Evolutionary conservation across 2,113 vertebrate genomes (phyloP).

Genomic region (Rhadina sibilatrix): DNA sequence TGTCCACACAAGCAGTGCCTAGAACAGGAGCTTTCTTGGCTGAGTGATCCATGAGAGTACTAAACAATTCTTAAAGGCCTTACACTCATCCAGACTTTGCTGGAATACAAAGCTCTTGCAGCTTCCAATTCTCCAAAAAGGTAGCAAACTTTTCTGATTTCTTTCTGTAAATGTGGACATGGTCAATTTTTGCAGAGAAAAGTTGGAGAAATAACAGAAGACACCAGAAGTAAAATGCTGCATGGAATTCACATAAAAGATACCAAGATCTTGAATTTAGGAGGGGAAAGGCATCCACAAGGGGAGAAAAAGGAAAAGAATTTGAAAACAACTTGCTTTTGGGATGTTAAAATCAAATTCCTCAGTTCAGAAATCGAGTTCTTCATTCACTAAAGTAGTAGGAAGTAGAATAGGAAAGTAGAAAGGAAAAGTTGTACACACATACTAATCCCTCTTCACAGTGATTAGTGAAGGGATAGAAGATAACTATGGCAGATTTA

Average conservation of each 20-base stretch:
- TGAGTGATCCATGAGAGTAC: not conserved
- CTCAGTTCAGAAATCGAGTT: not conserved
- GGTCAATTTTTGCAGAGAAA: not conserved
- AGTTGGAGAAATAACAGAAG: not conserved
- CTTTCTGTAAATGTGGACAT: not conserved
- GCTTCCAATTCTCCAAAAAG: not conserved
- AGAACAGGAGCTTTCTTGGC: not conserved
- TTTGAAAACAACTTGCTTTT: not conserved
- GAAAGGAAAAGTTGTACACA: not conserved
- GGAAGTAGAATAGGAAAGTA: not conserved
- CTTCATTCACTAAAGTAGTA: not conserved
- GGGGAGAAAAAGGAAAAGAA: not conserved
- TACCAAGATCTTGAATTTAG: not conserved
- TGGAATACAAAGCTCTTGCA: not conserved
- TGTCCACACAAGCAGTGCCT: not conserved
- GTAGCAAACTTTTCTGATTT: not conserved
- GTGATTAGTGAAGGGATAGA: not conserved
- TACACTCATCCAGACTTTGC: not conserved
- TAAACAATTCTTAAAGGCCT: not conserved
- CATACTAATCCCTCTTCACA: not conserved
- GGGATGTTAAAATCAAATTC: not conserved
- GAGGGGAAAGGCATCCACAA: not conserved
- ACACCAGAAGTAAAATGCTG: not conserved
- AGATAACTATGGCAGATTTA: not conserved
- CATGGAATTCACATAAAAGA: not conserved